Base-by-base conservation (phyloP, 2,797 vertebrate species). In the Parauchenoglanis punctatus region DNA sequence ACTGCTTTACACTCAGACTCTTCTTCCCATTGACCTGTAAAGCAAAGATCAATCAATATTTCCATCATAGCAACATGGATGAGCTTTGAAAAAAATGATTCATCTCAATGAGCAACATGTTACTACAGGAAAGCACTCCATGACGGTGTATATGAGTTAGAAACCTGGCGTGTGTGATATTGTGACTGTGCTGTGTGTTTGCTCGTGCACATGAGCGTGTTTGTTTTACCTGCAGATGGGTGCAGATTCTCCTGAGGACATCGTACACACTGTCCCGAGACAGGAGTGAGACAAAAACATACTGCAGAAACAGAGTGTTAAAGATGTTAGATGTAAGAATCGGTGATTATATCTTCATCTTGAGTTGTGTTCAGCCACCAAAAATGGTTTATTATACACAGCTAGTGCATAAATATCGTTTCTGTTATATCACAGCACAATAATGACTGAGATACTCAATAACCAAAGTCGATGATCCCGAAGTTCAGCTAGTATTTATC, bases 231-330 rank as follows among this genome's bases (percentile, higher is more conserved):
- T 99, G 97, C 18, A 99, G 94, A 91, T 99, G 98, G 0, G 97
- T 99, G 94, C 98, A 99, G 94, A 99, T 98, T 92, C 97, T 96
- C 88, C 97, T 96, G 67, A 99, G 95, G 89, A 97, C 95, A 0
- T 99, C 98, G 1, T 98, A 99, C 0, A 98, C 97, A 0, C 97
- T 99, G 95, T 99, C 98, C 49, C 97, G 96, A 83, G 98, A 99
- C 77, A 99, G 96, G 90, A 99, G 95, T 20, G 98, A 99, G 63
- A 99, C 98, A 0, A 99, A 99, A 78, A 99, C 95, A 89, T 99
- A 99, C 98, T 99, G 94, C 58, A 76, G 89, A 87, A 40, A 40
- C 75, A 67, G 17, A 81, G 89, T 87, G 58, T 25, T 18, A 83
- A 61, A 81, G 67, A 40, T 40, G 20, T 81, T 61, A 35, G 61